Evolutionary conservation across 2,888 invertebrate species (phyloP), one percentile per base, ranked within the genome.

Genomic region (Tortrix viridana): DNA sequence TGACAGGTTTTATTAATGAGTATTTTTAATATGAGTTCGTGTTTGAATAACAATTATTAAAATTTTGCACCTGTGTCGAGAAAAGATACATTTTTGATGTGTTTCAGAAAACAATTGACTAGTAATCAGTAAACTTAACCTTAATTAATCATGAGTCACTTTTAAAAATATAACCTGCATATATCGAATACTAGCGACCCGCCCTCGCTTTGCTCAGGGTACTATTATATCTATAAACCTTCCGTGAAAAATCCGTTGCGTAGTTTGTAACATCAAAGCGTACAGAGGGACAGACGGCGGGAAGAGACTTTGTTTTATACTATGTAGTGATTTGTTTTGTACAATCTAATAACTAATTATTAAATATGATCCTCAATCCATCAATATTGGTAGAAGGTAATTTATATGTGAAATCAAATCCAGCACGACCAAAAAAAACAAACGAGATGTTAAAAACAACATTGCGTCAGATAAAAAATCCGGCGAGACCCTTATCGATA

Each of bases 401-500:
- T 54, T 43, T 43, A 7, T 43, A 18, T 3, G 14, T 20, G 32
- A 46, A 38, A 59, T 59, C 58, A 52, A 52, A 43, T 20, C 5
- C 22, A n/a, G 26, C 4, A 26, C 23, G 19, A 12, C n/a, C 16
- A 41, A n/a, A n/a, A n/a, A 41, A 41, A 41, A 19, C 12, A 50
- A 16, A 26, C 18, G 12, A 14, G 37, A 32, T 50, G 19, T 46
- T 16, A 52, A 54, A 60, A 60, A 44, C 50, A 62, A 56, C 50
- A 44, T 44, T 14, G 48, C 62, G 46, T 41, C 41, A 46, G 58
- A 63, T 57, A 63, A 57, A 58, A 60, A 46, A 46, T 55, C 32
- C 5, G 44, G 32, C 37, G 46, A 56, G 18, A 71, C 67, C 65
- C 68, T 65, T 74, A 72, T 69, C 69, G 68, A 65, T 72, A 75